phyloP scores from a whole-genome alignment of 2,113 vertebrate genomes.

The Brienomyrus longianalis region DNA sequence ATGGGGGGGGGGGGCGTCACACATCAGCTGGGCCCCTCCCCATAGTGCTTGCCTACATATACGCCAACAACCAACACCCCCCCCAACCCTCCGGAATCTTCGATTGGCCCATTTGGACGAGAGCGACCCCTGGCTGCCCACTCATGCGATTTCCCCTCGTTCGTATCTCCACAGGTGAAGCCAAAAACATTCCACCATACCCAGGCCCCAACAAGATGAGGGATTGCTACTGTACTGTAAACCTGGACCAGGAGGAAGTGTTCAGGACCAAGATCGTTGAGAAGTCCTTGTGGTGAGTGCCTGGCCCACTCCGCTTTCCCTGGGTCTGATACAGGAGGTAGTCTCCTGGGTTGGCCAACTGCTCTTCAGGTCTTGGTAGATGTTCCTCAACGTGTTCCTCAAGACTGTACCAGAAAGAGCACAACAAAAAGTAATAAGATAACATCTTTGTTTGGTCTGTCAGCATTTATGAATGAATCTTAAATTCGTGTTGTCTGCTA shows the following conservation, averaged over 20 bases:
- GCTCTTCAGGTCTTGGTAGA: background rate
- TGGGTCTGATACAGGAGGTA: background rate
- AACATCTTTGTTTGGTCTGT: background rate
- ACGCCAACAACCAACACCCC: background rate
- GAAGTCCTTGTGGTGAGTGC: slow-evolving; percentile 78
- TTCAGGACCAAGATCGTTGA: slow-evolving; percentile 97
- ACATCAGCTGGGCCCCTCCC: slow-evolving; percentile 38
- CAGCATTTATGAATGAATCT: background rate
- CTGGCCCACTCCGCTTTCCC: background rate
- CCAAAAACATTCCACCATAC: slow-evolving; percentile 93
- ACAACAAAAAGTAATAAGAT: background rate
- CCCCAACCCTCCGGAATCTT: background rate
- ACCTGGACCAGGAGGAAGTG: slow-evolving; percentile 97
- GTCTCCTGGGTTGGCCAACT: background rate
- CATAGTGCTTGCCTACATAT: slow-evolving; percentile 19
- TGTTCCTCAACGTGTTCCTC: background rate
- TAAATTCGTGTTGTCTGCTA: background rate
- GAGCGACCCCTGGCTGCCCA: background rate
- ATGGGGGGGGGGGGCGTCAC: slow-evolving; percentile 43
- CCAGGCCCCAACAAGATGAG: slow-evolving; percentile 95
- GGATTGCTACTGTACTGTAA: slow-evolving; percentile 96
- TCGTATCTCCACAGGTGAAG: slow-evolving; percentile 72
- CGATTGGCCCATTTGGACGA: background rate
- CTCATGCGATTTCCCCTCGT: slow-evolving; percentile 10
- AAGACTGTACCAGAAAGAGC: background rate